These are phyloP conservation scores for Stenurella melanura DNA, from an alignment of 2,888 invertebrate species.

Conservation along the genomic window DNA sequence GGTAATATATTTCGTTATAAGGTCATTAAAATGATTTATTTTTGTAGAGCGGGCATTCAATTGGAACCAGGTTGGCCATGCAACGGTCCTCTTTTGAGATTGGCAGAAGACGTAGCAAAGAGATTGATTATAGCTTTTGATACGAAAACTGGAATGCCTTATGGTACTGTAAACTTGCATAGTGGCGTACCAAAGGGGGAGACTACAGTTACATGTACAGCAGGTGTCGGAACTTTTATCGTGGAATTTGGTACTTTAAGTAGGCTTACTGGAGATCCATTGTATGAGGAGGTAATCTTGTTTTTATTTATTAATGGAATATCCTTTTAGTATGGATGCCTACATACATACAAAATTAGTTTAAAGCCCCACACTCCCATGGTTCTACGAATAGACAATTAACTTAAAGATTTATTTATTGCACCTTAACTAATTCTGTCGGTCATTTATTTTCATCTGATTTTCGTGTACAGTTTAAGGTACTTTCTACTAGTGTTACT, in stretches of 20 bases:
- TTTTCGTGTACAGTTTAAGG: too few relatives aligned
- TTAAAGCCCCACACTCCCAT: too few relatives aligned
- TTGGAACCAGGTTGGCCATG: conserved; percentile 98
- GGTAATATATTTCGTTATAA: conserved; percentile 33
- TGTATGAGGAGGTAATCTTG: conserved; percentile 88
- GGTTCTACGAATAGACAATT: too few relatives aligned
- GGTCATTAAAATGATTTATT: conserved; percentile 15
- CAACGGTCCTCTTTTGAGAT: conserved; percentile 91
- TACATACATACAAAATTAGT: too few relatives aligned
- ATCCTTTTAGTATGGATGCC: too few relatives aligned
- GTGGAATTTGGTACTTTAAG: conserved; percentile 97
- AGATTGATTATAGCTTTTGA: conserved; percentile 93
- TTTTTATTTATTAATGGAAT: too few relatives aligned
- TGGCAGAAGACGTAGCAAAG: conserved; percentile 96
- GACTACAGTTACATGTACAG: conserved; percentile 97
- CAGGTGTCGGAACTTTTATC: conserved; percentile 97
- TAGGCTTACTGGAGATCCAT: conserved; percentile 92
- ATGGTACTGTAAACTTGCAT: conserved; percentile 95
- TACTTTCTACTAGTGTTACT: too few relatives aligned
- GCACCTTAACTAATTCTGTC: too few relatives aligned
- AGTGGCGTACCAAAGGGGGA: conserved; percentile 95
- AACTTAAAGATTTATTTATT: too few relatives aligned
- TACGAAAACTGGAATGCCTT: conserved; percentile 96
- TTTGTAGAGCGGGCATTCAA: conserved; percentile 82
- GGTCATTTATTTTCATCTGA: too few relatives aligned